phyloP scores from a whole-genome alignment of 1,140 invertebrate species.

The Dryas iulia region DNA sequence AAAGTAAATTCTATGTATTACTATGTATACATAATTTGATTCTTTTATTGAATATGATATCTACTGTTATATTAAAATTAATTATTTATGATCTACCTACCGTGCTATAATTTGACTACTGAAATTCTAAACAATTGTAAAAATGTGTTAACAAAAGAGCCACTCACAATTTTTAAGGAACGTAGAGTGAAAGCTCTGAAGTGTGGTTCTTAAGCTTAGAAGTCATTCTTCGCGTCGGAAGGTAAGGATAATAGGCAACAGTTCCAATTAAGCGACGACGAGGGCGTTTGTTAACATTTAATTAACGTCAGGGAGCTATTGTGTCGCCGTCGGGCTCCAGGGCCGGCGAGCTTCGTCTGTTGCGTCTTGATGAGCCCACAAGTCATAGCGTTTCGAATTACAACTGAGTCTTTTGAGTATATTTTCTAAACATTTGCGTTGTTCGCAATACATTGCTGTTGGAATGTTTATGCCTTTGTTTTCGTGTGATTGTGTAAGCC shows the following conservation, averaged over 20 bases:
- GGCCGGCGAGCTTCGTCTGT: slow-evolving; percentile 55
- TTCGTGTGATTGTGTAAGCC: background rate
- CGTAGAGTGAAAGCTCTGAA: slow-evolving; percentile 51
- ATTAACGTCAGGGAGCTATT: slow-evolving; percentile 77
- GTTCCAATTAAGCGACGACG: slow-evolving; percentile 78
- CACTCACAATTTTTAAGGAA: slow-evolving; percentile 38
- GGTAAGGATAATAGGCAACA: slow-evolving; percentile 78
- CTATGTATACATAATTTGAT: too few relatives aligned
- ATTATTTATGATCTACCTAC: background rate
- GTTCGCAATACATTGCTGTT: slow-evolving; percentile 39
- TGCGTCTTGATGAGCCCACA: slow-evolving; percentile 70
- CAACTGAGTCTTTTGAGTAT: slow-evolving; percentile 32
- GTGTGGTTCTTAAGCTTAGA: slow-evolving; percentile 65
- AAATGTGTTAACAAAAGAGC: slow-evolving; percentile 30
- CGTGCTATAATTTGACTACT: slow-evolving; percentile 2
- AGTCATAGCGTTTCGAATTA: slow-evolving; percentile 56
- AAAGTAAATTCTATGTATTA: background rate
- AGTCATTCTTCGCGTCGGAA: slow-evolving; percentile 69
- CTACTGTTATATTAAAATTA: too few relatives aligned
- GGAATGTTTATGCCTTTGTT: background rate
- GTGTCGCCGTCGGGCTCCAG: slow-evolving; percentile 66
- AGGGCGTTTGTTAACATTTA: slow-evolving; percentile 80
- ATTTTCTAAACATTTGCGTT: slow-evolving; percentile 29
- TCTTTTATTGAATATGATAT: too few relatives aligned
- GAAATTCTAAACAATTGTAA: slow-evolving; percentile 17